Evolutionary conservation across 2,797 vertebrate species (phyloP), one percentile per base, ranked within the genome.

Genomic region (Passerculus sandwichensis): DNA sequence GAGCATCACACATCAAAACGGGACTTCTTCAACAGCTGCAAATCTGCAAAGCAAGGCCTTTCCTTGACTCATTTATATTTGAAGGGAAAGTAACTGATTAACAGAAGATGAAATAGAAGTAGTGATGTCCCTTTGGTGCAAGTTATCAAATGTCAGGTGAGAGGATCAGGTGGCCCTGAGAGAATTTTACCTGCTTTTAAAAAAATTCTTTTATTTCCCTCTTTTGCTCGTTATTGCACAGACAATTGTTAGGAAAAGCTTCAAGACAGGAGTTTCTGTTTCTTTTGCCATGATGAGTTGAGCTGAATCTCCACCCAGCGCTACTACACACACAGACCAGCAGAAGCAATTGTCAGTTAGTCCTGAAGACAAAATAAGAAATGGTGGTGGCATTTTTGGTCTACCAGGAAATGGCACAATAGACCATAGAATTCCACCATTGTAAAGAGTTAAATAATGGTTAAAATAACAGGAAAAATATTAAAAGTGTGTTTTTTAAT

Each of bases 391-490:
- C 34, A 38, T 50, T 88, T 87, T 54, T 44, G 61, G 36, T 66
- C 56, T 80, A 36, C 15, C 15, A 57, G 88, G 84, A 94, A 94
- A 89, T 25, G 21, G 20, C 29, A 82, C 67, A 94, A 93, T 47
- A 82, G 56, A 30, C 40, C 45, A 61, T 79, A 92, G 71, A 94
- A 92, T 82, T 85, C 50, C 25, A 73, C 45, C 3, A 17, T 61
- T 87, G 56, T 73, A 64, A 74, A 72, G 34, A 60, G 30, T 53
- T 80, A 78, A 93, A 73, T 78, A 91, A 88, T 32, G 19, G 51
- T 60, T 82, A 74, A 82, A 91, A 90, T 82, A 81, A 45, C 64
- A 61, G 65, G 64, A 92, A 96, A 95, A 93, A 72, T 85, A 89
- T 67, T 67, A 11, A 42, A 66, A 57, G 2, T 30, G 2, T 32